phyloP scores from a whole-genome alignment of 1,140 invertebrate genomes.

The Drosophila nigrodunni region DNA sequence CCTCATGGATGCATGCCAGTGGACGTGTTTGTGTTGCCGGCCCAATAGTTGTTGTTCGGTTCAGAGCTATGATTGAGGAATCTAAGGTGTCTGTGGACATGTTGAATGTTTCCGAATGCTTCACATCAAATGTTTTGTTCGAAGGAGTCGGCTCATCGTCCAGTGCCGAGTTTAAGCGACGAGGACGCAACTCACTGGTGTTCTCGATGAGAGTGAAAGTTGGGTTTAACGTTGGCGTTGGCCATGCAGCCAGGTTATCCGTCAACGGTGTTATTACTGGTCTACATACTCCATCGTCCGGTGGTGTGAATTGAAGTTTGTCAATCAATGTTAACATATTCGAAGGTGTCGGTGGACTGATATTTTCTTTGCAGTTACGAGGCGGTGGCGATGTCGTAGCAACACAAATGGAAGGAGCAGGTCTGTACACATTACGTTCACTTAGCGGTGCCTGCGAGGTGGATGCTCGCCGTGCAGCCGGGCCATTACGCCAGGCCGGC shows the following conservation, averaged over 20 bases:
- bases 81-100: constrained; percentile 57
- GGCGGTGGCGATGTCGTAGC: constrained; percentile 44
- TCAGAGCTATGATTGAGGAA: constrained; percentile 35
- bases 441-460: constrained; percentile 30
- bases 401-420: not conserved
- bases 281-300: constrained; percentile 16
- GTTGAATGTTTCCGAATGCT: constrained; percentile 52
- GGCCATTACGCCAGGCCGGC: constrained; percentile 29
- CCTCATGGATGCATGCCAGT: constrained; percentile 71
- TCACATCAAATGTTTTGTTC: constrained; percentile 77
- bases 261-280: constrained; percentile 12
- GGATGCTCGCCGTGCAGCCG: not conserved
- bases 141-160: constrained; percentile 45
- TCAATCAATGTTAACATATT: constrained; percentile 75
- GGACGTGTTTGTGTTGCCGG: constrained; percentile 54
- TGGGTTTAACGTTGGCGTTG: constrained; percentile 63
- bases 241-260: constrained; percentile 72
- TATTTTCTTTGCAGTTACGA: constrained; percentile 68
- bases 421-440: constrained; percentile 54
- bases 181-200: constrained; percentile 52
- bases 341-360: constrained; percentile 64
- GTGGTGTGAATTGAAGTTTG: constrained; percentile 77
- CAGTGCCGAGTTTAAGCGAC: constrained; percentile 43
- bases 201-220: not conserved
- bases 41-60: constrained; percentile 71